Evolutionary conservation across 2,113 vertebrate species (phyloP).

Genomic region (Odontesthes bonariensis): DNA sequence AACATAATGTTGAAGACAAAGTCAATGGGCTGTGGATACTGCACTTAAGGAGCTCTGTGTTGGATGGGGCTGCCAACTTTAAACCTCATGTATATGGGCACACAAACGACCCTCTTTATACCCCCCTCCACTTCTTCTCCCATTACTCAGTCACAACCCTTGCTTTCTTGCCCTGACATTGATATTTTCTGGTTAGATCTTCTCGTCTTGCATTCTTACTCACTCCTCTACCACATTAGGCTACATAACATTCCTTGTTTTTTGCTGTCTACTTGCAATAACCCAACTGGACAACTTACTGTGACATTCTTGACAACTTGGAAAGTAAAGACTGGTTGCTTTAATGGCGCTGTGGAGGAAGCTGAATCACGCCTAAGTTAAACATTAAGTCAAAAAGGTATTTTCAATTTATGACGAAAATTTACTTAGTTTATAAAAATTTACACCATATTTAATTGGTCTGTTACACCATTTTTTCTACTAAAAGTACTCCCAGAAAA

Average conservation of each 20-base stretch:
- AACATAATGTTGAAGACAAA: conserved; percentile 55
- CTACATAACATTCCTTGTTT: conserved; percentile 29
- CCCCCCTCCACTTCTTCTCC: neutral
- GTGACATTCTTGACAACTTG: conserved; percentile 26
- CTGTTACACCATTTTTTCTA: no score
- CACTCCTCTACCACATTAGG: conserved; percentile 1
- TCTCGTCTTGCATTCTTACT: conserved; percentile 24
- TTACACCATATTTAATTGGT: no score
- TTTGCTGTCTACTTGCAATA: conserved; percentile 49
- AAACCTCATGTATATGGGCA: conserved; percentile 53
- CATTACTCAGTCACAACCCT: neutral
- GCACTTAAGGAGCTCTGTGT: conserved; percentile 64
- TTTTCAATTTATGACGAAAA: neutral
- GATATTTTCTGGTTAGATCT: neutral
- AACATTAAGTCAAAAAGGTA: neutral
- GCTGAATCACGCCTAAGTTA: neutral
- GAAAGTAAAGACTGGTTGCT: neutral
- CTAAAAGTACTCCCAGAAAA: no score
- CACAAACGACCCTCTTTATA: conserved; percentile 31
- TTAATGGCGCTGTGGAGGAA: neutral
- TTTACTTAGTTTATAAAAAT: neutral
- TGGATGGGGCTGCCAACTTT: conserved; percentile 69
- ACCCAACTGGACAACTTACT: conserved; percentile 53
- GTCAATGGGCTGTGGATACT: conserved; percentile 69
- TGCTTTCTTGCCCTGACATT: conserved; percentile 2